phyloP scores from a whole-genome alignment of 2,888 invertebrate species.

The Drosophila barbarae region DNA sequence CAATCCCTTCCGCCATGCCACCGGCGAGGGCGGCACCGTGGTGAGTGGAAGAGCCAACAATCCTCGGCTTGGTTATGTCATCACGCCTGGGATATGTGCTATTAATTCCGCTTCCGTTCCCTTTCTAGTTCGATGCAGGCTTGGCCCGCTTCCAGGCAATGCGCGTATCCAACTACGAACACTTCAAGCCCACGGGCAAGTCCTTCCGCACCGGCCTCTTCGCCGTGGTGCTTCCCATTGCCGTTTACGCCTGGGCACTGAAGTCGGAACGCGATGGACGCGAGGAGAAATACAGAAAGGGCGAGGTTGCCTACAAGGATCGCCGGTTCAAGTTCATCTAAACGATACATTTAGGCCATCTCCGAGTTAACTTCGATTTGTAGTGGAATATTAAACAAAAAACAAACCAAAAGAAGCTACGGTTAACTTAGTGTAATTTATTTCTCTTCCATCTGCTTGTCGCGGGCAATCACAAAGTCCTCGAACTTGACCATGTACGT shows the following conservation, averaged over 20 bases:
- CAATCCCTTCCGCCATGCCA: constrained; percentile 86
- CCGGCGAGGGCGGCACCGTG: constrained; percentile 85
- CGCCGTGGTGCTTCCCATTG: constrained; percentile 82
- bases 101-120: constrained; percentile 47
- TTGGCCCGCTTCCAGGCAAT: constrained; percentile 87
- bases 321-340: constrained; percentile 85
- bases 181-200: constrained; percentile 84
- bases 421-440: constrained; percentile 71
- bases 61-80: constrained; percentile 77
- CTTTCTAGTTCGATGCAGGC: constrained; percentile 89
- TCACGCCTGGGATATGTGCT: constrained; percentile 46
- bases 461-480: constrained; percentile 92
- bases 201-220: constrained; percentile 81
- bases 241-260: constrained; percentile 81
- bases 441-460: constrained; percentile 94
- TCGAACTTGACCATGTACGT: constrained; percentile 99
- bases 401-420: constrained; percentile 7
- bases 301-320: constrained; percentile 88
- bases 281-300: constrained; percentile 84
- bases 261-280: constrained; percentile 81
- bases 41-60: constrained; percentile 79
- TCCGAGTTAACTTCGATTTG: constrained; percentile 31
- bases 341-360: constrained; percentile 50
- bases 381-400: constrained; percentile 51
- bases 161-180: constrained; percentile 84